Percentiles rank a stretch among this genome's conserved stretches.
Conservation (phyloP, 35 echinoderm and acorn worm genomes). For the Apostichopus californicus region DNA sequence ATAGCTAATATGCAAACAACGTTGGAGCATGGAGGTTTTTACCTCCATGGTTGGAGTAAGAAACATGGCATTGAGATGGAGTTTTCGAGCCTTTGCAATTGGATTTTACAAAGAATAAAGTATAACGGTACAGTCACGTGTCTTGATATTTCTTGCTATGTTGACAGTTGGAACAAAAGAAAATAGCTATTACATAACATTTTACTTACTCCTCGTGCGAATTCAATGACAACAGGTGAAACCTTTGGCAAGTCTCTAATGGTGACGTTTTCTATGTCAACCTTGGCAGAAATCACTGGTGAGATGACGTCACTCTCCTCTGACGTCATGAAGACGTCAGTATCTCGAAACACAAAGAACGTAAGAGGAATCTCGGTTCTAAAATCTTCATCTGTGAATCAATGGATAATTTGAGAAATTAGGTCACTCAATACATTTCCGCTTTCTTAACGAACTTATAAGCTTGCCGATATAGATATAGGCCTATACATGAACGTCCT, state of each 20-base stretch:
- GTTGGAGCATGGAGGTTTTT: too few relatives aligned
- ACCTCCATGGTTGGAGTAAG: too few relatives aligned
- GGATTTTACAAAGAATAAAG: not conserved
- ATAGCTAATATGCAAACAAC: too few relatives aligned
- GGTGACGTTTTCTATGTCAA: slow-evolving; percentile 15
- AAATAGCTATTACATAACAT: not conserved
- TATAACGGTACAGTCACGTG: not conserved
- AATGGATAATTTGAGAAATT: not conserved
- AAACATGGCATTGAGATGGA: too few relatives aligned
- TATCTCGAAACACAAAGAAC: slow-evolving; percentile 14
- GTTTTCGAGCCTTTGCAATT: not conserved
- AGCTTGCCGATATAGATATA: not conserved
- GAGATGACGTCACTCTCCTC: not conserved
- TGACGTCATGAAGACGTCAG: slow-evolving; percentile 22
- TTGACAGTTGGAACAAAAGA: not conserved
- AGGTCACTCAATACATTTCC: not conserved
- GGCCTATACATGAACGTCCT: not conserved
- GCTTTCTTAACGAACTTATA: not conserved
- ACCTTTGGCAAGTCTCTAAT: not conserved
- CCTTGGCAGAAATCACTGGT: not conserved
- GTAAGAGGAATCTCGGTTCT: not conserved
- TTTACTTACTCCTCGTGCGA: not conserved
- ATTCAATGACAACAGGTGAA: not conserved
- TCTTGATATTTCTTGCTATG: not conserved
- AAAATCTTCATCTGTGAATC: not conserved